Evolutionary conservation across 2,888 invertebrate genomes (phyloP), one percentile per base, ranked within the genome.

Genomic region (Auanema freiburgensis): DNA sequence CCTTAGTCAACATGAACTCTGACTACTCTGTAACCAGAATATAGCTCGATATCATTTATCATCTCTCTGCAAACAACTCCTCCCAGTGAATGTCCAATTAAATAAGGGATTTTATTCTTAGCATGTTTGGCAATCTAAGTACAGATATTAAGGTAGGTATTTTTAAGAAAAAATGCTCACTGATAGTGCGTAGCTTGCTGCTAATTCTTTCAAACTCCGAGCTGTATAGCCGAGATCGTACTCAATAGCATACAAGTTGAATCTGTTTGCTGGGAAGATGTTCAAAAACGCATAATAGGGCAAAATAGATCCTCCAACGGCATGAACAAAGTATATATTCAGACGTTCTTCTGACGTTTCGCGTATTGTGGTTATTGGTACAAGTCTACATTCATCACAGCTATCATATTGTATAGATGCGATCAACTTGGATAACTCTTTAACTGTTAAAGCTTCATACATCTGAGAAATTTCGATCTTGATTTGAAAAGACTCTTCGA

Each of bases 221-320:
- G 71, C 77, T 16, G 67, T 67, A 57, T 76, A 76, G 5, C 69
- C 67, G 44, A 67, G 49, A 14, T 75, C 65, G 52, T 74, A 81
- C 44, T 75, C 77, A 33, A 81, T 79, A 16, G 69, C 81, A 61
- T 77, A 80, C 14, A 81, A 40, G 8, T 73, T 71, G 54, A 76
- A 68, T 8, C 33, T 33, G 33, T 71, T 57, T 33, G 70, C 69
- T 0, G 79, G 80, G 59, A 79, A 74, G 12, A 78, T 65, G 61
- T 67, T 63, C 0, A 76, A 59, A 50, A 81, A 71, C n/a, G 74
- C 66, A 59, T 77, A 81, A 54, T 78, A 81, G 12, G 81, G 78
- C 51, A 72, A 79, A 42, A 81, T 72, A 1, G 79, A 78, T 43
- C 81, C 81, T n/a, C 81, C 81, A 55, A 81, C 79, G 4, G 81